Conservation (phyloP, 2,113 vertebrate species). For the Pogonocichla stellata region DNA sequence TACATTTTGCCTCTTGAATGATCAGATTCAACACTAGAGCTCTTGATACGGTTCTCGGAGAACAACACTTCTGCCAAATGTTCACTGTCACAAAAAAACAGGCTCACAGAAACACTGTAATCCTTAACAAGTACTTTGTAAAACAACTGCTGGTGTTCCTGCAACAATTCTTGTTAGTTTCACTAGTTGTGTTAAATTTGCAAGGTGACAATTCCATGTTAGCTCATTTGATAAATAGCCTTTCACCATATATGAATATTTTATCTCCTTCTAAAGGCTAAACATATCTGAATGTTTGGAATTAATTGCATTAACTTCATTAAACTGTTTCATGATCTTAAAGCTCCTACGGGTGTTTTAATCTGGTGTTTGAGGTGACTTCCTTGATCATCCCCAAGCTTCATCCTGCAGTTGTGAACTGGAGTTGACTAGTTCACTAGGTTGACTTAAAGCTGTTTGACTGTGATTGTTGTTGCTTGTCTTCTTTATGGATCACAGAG, state of each 20-base stretch:
- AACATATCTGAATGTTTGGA: constrained; percentile 38
- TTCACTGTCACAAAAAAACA: fast-evolving
- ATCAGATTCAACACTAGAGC: neutral
- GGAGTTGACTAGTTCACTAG: constrained; percentile 68
- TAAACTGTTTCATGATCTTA: constrained; percentile 42
- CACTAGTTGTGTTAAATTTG: neutral
- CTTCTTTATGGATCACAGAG: constrained; percentile 80
- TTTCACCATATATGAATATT: constrained; percentile 20
- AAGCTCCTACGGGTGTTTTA: constrained; percentile 20
- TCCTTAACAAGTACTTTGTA: neutral
- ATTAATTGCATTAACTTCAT: constrained; percentile 61
- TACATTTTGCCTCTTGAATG: neutral
- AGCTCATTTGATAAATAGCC: neutral
- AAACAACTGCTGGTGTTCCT: neutral
- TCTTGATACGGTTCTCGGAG: neutral
- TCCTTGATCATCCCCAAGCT: constrained; percentile 7
- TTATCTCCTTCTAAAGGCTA: constrained; percentile 45
- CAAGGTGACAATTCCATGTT: neutral
- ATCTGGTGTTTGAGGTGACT: constrained; percentile 32
- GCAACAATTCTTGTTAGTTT: neutral
- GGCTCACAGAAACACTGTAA: neutral
- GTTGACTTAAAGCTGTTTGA: constrained; percentile 59
- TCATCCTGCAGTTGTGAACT: constrained; percentile 64
- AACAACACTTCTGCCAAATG: neutral
- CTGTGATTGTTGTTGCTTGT: constrained; percentile 58